Evolutionary conservation across 1,140 invertebrate species (phyloP).

Genomic region (Diorhabda elongata): DNA sequence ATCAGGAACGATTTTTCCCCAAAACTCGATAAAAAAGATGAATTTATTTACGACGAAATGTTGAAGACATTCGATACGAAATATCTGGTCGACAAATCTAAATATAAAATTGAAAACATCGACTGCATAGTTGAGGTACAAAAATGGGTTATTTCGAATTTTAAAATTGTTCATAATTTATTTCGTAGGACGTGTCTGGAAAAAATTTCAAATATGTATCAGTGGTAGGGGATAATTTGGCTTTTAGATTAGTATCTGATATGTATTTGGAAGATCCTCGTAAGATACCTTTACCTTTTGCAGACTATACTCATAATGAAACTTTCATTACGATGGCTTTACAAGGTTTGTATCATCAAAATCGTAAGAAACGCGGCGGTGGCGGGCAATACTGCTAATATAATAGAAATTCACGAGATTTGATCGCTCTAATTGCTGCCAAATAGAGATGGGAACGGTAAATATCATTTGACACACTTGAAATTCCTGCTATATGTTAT

Average conservation of each 20-base stretch:
- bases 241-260: conserved; percentile 1
- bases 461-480: no score
- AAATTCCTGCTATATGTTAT: no score
- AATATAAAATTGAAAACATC: neutral
- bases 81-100: neutral
- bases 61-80: neutral
- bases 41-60: neutral
- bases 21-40: neutral
- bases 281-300: neutral
- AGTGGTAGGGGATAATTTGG: neutral
- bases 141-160: neutral
- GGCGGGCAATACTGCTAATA: no score
- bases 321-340: neutral
- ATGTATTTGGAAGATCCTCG: neutral
- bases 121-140: neutral
- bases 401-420: no score
- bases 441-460: no score
- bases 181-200: neutral
- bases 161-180: neutral
- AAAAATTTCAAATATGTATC: neutral
- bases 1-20: neutral
- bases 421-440: no score
- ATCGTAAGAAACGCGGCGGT: no score
- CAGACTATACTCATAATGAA: neutral
- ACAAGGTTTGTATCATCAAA: neutral